Conservation (phyloP, 2,113 vertebrate species). For the Falcunculus frontatus region DNA sequence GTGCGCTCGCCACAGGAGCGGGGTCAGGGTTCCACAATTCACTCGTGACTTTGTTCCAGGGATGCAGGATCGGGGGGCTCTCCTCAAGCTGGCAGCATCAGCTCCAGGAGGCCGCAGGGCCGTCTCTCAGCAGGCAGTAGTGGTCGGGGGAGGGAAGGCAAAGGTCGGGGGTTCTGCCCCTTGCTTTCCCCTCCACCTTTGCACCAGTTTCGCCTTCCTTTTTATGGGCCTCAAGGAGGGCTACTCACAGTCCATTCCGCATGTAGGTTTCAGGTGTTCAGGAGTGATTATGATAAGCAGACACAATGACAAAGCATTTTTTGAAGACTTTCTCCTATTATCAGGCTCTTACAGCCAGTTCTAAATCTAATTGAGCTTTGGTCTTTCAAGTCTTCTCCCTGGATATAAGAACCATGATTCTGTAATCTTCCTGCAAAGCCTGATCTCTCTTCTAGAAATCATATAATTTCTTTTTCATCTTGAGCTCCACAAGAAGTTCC, state of each 20-base stretch:
- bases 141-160: fast-evolving
- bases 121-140: fast-evolving
- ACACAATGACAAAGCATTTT: background rate
- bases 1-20: fast-evolving
- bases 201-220: background rate
- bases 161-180: background rate
- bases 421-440: background rate
- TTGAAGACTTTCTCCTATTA: background rate
- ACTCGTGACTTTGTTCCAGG: fast-evolving
- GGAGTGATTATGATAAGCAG: background rate
- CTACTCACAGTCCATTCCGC: fast-evolving
- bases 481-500: background rate
- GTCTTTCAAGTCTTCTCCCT: background rate
- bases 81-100: fast-evolving
- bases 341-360: background rate
- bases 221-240: fast-evolving
- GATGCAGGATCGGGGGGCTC: fast-evolving
- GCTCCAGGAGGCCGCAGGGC: background rate
- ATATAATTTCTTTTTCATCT: background rate
- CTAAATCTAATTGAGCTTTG: background rate
- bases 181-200: background rate
- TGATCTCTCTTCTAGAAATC: background rate
- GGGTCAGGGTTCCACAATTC: background rate
- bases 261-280: background rate
- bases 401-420: background rate